Conservation (phyloP, 2,113 vertebrate genomes). For the Petrocephalus microphthalmus region DNA sequence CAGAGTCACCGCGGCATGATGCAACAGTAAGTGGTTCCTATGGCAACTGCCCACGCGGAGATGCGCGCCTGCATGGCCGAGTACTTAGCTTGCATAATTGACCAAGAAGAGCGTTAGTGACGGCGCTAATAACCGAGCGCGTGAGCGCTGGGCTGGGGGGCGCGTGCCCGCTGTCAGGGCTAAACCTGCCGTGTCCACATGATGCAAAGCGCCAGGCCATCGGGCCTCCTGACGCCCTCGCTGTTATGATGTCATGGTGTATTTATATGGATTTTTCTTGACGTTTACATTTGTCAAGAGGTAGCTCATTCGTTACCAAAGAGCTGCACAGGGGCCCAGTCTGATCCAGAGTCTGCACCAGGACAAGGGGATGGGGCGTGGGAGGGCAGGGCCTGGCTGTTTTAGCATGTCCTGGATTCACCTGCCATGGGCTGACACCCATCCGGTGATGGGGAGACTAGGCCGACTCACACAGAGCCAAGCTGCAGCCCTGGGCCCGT, state of each 20-base stretch:
- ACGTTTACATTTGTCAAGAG: neutral
- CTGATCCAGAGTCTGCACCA: neutral
- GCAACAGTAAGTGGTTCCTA: constrained; percentile 58
- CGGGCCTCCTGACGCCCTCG: neutral
- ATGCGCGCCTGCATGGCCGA: constrained; percentile 50
- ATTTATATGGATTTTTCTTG: neutral
- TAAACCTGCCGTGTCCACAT: neutral
- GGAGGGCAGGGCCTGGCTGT: neutral
- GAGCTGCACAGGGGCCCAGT: neutral
- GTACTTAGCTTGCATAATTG: constrained; percentile 45
- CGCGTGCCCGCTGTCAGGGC: neutral
- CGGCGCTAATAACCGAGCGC: neutral
- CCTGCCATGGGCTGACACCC: neutral
- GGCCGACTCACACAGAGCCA: no score
- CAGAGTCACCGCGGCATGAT: constrained; percentile 52
- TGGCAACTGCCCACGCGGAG: constrained; percentile 57
- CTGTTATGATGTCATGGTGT: neutral
- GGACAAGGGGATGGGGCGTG: neutral
- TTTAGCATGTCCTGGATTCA: neutral
- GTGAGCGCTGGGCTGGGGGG: neutral
- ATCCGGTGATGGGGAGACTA: no score
- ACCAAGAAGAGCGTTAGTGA: constrained; percentile 23
- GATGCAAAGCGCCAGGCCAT: neutral
- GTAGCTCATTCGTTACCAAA: neutral
- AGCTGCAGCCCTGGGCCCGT: no score